Conservation (phyloP, 2,113 vertebrate species). For the Peucedramus taeniatus region DNA sequence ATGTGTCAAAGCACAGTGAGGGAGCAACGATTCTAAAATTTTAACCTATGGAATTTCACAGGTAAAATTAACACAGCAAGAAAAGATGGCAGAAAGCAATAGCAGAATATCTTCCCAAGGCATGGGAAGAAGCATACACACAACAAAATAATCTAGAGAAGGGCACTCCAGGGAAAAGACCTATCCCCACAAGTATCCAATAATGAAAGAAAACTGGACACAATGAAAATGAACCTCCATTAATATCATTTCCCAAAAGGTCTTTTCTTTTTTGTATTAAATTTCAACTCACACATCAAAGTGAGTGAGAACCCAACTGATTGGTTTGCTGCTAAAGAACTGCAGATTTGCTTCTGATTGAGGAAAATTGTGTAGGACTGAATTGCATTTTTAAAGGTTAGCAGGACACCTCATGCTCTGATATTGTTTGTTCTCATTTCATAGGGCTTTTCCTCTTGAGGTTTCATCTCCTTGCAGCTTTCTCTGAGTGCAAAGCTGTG, state of each 20-base stretch:
- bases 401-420: neutral
- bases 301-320: neutral
- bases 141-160: neutral
- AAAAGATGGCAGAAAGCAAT: neutral
- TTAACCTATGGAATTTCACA: neutral
- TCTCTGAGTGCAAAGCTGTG: neutral
- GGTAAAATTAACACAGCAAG: neutral
- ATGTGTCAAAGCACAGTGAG: neutral
- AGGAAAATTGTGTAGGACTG: neutral
- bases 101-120: neutral
- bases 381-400: neutral
- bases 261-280: neutral
- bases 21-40: neutral
- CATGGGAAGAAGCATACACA: neutral
- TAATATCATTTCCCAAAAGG: neutral
- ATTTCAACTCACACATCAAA: neutral
- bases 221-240: neutral
- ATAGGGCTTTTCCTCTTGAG: neutral
- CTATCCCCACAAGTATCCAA: neutral
- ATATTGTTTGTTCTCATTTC: conserved; percentile 1
- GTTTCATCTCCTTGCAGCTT: neutral
- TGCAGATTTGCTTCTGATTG: neutral
- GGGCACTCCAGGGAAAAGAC: neutral
- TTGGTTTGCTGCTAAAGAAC: neutral
- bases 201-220: neutral